phyloP scores from a whole-genome alignment of 1,140 invertebrate species.

The Pollicipes pollicipes region DNA sequence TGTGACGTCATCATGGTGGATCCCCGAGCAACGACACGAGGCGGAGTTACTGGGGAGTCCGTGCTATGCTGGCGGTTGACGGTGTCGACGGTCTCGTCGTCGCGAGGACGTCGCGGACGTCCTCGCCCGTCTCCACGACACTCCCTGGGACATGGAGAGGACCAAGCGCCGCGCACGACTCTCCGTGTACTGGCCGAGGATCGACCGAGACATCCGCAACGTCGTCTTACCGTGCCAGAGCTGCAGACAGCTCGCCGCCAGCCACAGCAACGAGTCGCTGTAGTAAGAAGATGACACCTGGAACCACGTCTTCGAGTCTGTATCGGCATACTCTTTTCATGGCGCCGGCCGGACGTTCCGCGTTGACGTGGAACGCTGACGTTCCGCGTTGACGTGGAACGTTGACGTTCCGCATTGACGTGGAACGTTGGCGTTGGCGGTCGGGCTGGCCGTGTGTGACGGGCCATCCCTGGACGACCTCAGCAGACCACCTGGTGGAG shows the following conservation, averaged over 20 bases:
- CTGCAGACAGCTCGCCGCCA: conserved; percentile 1
- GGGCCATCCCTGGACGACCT: background rate
- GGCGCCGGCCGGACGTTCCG: conserved; percentile 9
- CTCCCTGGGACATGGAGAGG: conserved; percentile 1
- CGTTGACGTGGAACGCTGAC: conserved; percentile 5
- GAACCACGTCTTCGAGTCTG: conserved; percentile 6
- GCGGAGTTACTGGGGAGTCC: conserved; percentile 4
- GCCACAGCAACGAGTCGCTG: conserved; percentile 7
- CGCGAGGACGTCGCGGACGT: background rate
- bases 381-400: conserved; percentile 4
- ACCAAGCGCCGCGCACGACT: background rate
- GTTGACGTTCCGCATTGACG: conserved; percentile 5
- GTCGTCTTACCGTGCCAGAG: background rate
- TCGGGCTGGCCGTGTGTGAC: conserved; percentile 10
- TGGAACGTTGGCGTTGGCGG: background rate
- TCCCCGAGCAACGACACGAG: background rate
- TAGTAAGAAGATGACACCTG: conserved; percentile 1
- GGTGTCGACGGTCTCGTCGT: conserved; percentile 9
- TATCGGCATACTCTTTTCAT: conserved; percentile 7
- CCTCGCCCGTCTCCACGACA: conserved; percentile 5
- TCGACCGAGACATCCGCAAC: background rate
- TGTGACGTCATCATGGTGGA: conserved; percentile 5
- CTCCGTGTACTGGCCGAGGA: conserved; percentile 6
- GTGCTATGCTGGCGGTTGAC: conserved; percentile 7
- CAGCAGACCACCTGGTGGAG: background rate